Percentiles rank a stretch among this genome's conserved stretches.
Evolutionary conservation across 2,797 vertebrate genomes (phyloP).

Genomic region (Aphelocoma californica): DNA sequence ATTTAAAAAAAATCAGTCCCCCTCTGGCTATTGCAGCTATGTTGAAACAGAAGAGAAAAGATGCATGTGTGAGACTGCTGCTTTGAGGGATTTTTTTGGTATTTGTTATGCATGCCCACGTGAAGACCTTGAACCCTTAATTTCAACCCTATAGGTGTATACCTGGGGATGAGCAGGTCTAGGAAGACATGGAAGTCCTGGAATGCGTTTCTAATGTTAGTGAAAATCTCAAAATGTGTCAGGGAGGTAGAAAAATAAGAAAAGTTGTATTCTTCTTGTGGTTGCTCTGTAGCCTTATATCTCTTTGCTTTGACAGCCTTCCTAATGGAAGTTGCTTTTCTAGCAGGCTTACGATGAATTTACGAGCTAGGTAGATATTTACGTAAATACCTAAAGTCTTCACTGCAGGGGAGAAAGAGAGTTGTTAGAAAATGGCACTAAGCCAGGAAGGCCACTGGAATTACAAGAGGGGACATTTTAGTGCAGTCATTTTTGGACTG

Average conservation of each 20-base stretch:
- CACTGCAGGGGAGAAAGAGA: background rate
- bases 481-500: background rate
- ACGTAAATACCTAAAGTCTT: background rate
- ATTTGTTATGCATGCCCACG: background rate
- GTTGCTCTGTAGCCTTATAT: background rate
- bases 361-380: background rate
- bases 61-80: background rate
- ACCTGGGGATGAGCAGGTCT: background rate
- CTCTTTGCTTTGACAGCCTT: background rate
- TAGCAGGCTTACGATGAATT: background rate
- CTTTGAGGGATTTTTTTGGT: background rate
- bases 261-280: background rate
- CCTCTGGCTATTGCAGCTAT: background rate
- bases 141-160: background rate
- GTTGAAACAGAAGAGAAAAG: background rate
- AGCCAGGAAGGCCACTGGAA: background rate
- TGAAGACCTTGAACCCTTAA: background rate
- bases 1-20: background rate
- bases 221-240: background rate
- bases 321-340: background rate
- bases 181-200: background rate
- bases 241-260: background rate
- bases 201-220: background rate
- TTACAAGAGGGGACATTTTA: background rate
- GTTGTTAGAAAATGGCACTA: background rate